A percentile compares a stretch with the other conserved stretches of the same genome.
These are phyloP conservation scores for Polydrusus tereticollis DNA, from an alignment of 2,888 invertebrate species.

Conservation along the genomic window DNA sequence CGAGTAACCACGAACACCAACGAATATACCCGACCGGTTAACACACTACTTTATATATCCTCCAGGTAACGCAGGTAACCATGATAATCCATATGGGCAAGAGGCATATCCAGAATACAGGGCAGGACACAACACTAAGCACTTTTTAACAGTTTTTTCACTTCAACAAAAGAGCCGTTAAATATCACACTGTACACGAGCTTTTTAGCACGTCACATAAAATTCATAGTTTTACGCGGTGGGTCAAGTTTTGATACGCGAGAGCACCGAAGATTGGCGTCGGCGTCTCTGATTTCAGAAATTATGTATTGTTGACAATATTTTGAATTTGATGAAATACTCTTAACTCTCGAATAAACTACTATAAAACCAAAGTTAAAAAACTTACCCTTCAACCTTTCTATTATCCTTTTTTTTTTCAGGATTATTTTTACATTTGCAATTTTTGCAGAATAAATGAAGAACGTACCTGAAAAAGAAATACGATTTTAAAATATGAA, in stretches of 20 bases:
- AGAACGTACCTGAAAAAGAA: constrained; percentile 43
- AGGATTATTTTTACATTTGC: constrained; percentile 15
- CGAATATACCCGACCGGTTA: not conserved
- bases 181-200: too few species aligned
- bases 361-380: too few species aligned
- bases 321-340: too few species aligned
- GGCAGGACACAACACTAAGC: not conserved
- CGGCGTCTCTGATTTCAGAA: too few species aligned
- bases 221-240: too few species aligned
- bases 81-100: not conserved
- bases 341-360: too few species aligned
- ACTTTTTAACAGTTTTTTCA: not conserved
- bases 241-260: too few species aligned
- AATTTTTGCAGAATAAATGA: constrained; percentile 42
- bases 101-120: not conserved
- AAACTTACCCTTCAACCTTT: constrained; percentile 31
- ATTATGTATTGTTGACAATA: too few species aligned
- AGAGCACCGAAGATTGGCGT: too few species aligned
- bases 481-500: not conserved
- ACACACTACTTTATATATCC: not conserved
- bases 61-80: too few species aligned
- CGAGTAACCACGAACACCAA: not conserved
- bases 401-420: constrained; percentile 13
- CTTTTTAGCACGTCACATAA: too few species aligned
- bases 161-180: too few species aligned